These are phyloP conservation scores for Helicoverpa armigera DNA, from an alignment of 1,140 invertebrate genomes.

Conservation along the genomic window DNA sequence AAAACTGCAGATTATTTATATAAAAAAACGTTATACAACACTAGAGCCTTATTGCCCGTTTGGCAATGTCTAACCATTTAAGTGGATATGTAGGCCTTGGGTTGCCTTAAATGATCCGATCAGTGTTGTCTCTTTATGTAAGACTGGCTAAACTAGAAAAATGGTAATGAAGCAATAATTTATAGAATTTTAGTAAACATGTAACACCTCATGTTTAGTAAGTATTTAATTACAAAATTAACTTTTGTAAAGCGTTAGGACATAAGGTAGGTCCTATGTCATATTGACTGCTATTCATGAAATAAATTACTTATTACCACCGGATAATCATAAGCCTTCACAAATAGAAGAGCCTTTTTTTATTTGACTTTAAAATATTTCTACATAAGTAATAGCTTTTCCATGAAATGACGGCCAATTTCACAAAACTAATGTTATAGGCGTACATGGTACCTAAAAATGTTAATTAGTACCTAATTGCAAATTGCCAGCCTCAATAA, in stretches of 20 bases:
- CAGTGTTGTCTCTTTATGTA: conserved; percentile 5
- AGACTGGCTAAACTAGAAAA: background rate
- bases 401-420: background rate
- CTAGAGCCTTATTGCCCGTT: background rate
- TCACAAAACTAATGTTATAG: no score
- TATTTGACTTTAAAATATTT: background rate
- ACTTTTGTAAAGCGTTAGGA: no score
- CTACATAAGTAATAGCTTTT: background rate
- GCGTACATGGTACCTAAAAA: background rate
- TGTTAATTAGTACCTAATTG: background rate
- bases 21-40: conserved; percentile 6
- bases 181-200: background rate
- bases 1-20: background rate
- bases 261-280: no score
- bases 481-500: background rate
- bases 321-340: no score
- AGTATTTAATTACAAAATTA: no score
- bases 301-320: no score
- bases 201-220: background rate
- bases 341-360: background rate
- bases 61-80: background rate
- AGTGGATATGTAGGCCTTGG: conserved; percentile 14
- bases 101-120: background rate
- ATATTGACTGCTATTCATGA: no score
- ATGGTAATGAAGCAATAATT: conserved; percentile 16